A percentile compares a stretch with the other conserved stretches of the same genome.
Conservation (phyloP, 1,140 invertebrate species). For the Calliphora vicina region DNA sequence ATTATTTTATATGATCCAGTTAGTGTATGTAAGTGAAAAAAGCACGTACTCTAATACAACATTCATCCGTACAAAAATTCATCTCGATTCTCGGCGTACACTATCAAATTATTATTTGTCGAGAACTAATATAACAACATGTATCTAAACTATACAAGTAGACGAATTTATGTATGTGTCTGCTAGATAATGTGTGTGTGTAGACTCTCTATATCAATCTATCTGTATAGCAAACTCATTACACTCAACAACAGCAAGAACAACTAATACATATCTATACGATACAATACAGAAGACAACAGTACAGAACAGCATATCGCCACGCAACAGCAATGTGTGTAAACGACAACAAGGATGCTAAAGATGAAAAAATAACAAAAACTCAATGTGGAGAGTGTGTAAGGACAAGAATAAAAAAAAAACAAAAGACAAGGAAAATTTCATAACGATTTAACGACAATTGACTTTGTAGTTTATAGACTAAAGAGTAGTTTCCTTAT, state of each 20-base stretch:
- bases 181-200: no score
- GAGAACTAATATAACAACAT: not conserved
- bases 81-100: no score
- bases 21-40: no score
- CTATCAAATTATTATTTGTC: not conserved
- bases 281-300: no score
- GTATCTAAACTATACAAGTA: not conserved
- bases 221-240: not conserved
- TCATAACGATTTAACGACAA: conserved; percentile 37
- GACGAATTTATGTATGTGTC: not conserved
- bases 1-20: no score
- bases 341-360: not conserved
- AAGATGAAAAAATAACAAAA: not conserved
- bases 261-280: no score
- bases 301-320: no score
- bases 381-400: not conserved
- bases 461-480: conserved; percentile 33
- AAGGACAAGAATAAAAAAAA: not conserved
- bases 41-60: no score
- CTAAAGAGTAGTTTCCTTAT: conserved; percentile 13
- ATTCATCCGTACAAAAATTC: no score
- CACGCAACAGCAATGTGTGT: not conserved
- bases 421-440: conserved; percentile 11
- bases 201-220: not conserved
- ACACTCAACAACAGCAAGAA: not conserved